Conservation (phyloP, 2,797 vertebrate species). For the Chrosomus eos region DNA sequence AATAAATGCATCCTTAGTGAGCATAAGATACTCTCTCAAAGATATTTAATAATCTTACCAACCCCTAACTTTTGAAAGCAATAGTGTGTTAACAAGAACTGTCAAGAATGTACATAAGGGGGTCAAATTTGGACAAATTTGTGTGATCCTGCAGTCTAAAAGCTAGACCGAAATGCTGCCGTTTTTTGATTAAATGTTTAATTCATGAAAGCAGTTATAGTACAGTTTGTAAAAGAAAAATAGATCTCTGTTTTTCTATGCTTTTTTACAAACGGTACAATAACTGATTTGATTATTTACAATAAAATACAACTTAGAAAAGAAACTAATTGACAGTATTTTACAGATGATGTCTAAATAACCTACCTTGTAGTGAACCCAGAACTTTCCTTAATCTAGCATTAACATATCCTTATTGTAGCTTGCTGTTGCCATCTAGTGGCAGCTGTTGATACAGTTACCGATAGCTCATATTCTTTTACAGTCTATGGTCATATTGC, state of each 20-base stretch:
- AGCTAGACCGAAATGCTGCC: background rate
- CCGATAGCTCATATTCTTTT: background rate
- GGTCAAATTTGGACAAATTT: background rate
- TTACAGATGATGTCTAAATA: background rate
- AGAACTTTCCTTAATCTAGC: constrained; percentile 1
- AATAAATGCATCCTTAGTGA: background rate
- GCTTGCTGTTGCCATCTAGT: constrained; percentile 72
- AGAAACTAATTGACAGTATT: background rate
- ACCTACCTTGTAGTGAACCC: background rate
- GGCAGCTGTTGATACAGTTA: constrained; percentile 44
- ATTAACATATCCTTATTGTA: background rate
- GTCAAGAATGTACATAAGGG: background rate
- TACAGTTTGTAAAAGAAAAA: no score
- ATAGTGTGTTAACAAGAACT: background rate
- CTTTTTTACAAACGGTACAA: background rate
- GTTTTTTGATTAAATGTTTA: background rate
- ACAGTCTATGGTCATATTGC: constrained; percentile 64
- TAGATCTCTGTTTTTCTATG: no score
- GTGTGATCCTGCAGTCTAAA: background rate
- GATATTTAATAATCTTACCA: background rate
- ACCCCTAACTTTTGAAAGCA: background rate
- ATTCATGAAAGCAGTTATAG: background rate
- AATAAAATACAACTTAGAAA: background rate
- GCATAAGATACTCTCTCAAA: background rate
- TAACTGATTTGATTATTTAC: background rate